Evolutionary conservation across 2,888 invertebrate genomes (phyloP).

Genomic region (Schizotus pectinicornis): DNA sequence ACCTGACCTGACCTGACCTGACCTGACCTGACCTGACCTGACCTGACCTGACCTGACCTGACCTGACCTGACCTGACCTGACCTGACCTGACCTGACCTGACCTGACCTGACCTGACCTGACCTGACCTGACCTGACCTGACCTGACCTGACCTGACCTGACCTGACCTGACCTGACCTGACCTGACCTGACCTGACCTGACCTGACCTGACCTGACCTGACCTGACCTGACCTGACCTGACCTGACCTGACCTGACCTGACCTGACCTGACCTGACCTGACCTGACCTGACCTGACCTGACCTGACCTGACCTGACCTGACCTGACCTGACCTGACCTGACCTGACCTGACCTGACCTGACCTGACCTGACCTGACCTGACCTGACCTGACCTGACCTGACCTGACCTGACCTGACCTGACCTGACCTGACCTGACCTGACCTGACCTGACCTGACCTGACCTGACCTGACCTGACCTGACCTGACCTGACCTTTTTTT

Average conservation of each 20-base stretch:
- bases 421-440: slow-evolving; percentile 22
- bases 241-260: slow-evolving; percentile 27
- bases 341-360: slow-evolving; percentile 33
- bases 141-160: slow-evolving; percentile 32
- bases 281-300: slow-evolving; percentile 27
- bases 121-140: slow-evolving; percentile 27
- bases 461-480: slow-evolving; percentile 25
- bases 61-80: slow-evolving; percentile 29
- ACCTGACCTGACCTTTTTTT: slow-evolving; percentile 24
- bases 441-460: slow-evolving; percentile 23
- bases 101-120: slow-evolving; percentile 29
- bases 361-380: slow-evolving; percentile 33
- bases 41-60: slow-evolving; percentile 29
- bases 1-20: slow-evolving; percentile 22
- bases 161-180: slow-evolving; percentile 34
- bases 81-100: slow-evolving; percentile 31
- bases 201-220: slow-evolving; percentile 34
- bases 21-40: slow-evolving; percentile 31
- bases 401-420: slow-evolving; percentile 22
- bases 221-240: slow-evolving; percentile 28
- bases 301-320: slow-evolving; percentile 27
- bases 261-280: slow-evolving; percentile 27
- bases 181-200: slow-evolving; percentile 33
- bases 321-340: slow-evolving; percentile 27
- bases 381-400: slow-evolving; percentile 34